Evolutionary conservation across 2,113 vertebrate species (phyloP).

Genomic region (Shinisaurus crocodilurus): DNA sequence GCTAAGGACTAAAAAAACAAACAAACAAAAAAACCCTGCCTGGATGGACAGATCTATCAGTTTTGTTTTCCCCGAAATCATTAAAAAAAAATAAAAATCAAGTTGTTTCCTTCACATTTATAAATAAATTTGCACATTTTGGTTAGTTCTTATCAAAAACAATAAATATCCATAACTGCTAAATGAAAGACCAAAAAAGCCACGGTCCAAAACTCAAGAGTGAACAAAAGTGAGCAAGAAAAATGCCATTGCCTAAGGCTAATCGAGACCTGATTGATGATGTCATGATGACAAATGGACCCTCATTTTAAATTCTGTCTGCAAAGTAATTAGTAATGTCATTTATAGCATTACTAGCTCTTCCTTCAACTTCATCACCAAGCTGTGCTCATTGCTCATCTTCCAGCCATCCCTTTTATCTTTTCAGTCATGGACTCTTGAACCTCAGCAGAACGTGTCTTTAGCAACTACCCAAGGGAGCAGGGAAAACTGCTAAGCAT

Average conservation of each 20-base stretch:
- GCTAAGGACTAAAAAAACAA: no score
- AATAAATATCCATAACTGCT: neutral
- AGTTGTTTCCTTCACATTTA: neutral
- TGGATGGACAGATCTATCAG: neutral
- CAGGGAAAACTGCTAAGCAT: constrained; percentile 56
- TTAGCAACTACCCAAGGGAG: constrained; percentile 43
- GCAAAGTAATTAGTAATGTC: constrained; percentile 73
- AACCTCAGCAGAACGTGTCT: constrained; percentile 33
- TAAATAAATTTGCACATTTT: neutral
- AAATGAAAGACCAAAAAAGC: neutral
- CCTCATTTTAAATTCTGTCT: constrained; percentile 73
- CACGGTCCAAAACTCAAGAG: neutral
- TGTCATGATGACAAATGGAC: constrained; percentile 68
- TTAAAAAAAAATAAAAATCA: neutral
- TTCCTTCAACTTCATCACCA: constrained; percentile 67
- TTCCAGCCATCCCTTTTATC: constrained; percentile 52
- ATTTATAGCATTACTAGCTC: constrained; percentile 67
- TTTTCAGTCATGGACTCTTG: constrained; percentile 39
- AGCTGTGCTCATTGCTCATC: constrained; percentile 59
- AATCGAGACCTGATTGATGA: constrained; percentile 64
- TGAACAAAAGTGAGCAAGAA: constrained; percentile 17
- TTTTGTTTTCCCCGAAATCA: no score
- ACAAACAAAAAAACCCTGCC: no score
- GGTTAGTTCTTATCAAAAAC: neutral
- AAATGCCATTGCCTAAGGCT: constrained; percentile 47